Percentiles rank a stretch among this genome's conserved stretches.
Conservation (phyloP, 1,140 invertebrate species). For the Listronotus oregonensis region DNA sequence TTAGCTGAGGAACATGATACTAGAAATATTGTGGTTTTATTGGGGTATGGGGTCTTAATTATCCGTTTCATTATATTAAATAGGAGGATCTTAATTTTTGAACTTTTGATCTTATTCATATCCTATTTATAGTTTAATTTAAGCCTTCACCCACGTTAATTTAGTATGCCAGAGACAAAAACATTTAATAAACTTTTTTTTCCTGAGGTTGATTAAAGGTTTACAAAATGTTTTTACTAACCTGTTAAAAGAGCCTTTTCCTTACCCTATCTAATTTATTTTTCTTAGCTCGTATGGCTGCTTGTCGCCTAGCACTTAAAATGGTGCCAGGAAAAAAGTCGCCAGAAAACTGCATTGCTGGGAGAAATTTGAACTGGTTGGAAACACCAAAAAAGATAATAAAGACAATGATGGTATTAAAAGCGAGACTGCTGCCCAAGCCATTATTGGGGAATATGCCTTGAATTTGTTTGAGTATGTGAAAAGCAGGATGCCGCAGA, state of each 20-base stretch:
- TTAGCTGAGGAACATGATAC: slow-evolving; percentile 86
- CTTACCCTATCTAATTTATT: background rate
- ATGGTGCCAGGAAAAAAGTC: slow-evolving; percentile 67
- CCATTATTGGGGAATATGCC: slow-evolving; percentile 95
- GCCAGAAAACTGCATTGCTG: slow-evolving; percentile 71
- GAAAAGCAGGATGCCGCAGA: slow-evolving; percentile 88
- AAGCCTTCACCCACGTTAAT: no score
- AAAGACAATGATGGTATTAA: slow-evolving; percentile 80
- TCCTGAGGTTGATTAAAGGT: no score
- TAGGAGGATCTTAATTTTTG: slow-evolving; percentile 4
- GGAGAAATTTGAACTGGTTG: slow-evolving; percentile 89
- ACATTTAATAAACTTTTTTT: no score
- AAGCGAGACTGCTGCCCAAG: slow-evolving; percentile 93
- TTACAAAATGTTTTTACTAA: no score
- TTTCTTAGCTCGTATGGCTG: slow-evolving; percentile 68
- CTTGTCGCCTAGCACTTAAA: slow-evolving; percentile 72
- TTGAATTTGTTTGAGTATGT: slow-evolving; percentile 89
- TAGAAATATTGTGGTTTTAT: slow-evolving; percentile 83
- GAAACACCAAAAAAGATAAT: slow-evolving; percentile 74
- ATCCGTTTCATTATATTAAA: slow-evolving; percentile 8
- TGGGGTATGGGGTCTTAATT: slow-evolving; percentile 71
- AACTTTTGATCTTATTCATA: background rate
- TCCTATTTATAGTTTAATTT: no score
- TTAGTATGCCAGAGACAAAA: no score
- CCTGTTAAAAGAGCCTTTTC: no score